Conservation (phyloP, 2,797 vertebrate genomes). For the Pseudomugil gertrudae region DNA sequence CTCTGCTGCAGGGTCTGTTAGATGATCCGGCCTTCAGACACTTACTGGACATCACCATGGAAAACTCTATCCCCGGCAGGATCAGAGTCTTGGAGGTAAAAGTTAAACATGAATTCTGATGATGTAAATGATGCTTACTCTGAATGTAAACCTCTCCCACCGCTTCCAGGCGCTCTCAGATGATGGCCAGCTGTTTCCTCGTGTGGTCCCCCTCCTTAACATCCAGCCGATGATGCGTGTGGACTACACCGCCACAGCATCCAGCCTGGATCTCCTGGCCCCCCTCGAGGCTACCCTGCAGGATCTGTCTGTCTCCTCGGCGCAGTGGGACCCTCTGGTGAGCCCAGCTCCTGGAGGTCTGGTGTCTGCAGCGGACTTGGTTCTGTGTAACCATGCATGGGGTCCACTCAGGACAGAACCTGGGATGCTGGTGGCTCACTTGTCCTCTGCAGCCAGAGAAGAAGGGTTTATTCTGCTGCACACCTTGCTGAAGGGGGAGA, state of each 20-base stretch:
- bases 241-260: constrained; percentile 88
- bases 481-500: constrained; percentile 86
- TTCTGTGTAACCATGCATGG: constrained; percentile 87
- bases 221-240: constrained; percentile 88
- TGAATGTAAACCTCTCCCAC: not conserved
- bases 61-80: constrained; percentile 83
- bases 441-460: constrained; percentile 85
- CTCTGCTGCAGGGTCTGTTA: constrained; percentile 87
- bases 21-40: constrained; percentile 81
- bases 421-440: constrained; percentile 78
- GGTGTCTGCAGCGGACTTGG: constrained; percentile 82
- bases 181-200: constrained; percentile 86
- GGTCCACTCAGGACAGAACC: constrained; percentile 60
- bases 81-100: constrained; percentile 92
- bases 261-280: constrained; percentile 73
- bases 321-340: constrained; percentile 87
- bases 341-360: constrained; percentile 70
- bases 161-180: constrained; percentile 85
- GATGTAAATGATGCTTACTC: not conserved
- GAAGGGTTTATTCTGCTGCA: constrained; percentile 92
- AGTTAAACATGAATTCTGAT: not conserved
- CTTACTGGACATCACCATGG: constrained; percentile 87
- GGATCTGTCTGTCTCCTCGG: constrained; percentile 69
- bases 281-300: constrained; percentile 76
- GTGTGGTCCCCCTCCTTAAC: constrained; percentile 83